Evolutionary conservation across 2,797 vertebrate genomes (phyloP).

Genomic region (Sus cebifrons): DNA sequence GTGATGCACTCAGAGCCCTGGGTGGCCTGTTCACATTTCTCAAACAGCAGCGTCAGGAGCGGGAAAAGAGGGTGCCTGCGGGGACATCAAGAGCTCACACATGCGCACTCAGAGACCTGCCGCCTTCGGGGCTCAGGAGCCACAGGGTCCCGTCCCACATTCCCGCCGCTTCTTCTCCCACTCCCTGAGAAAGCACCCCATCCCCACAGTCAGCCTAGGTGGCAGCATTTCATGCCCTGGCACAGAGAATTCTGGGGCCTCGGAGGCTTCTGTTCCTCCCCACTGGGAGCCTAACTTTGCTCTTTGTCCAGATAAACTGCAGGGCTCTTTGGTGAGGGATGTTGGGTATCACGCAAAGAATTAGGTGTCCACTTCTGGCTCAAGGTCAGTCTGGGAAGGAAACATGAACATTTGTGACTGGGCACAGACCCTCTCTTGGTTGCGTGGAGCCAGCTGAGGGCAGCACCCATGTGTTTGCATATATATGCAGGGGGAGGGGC

Average conservation of each 20-base stretch:
- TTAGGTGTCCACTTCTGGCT: not conserved
- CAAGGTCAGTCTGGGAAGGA: not conserved
- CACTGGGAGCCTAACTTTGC: not conserved
- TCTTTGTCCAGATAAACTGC: slow-evolving; percentile 6
- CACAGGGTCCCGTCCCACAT: slow-evolving; percentile 17
- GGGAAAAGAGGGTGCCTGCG: slow-evolving; percentile 97
- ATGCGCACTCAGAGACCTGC: slow-evolving; percentile 82
- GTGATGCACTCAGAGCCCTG: slow-evolving; percentile 99
- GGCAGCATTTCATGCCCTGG: not conserved
- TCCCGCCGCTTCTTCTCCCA: not conserved
- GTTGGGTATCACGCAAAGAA: slow-evolving; percentile 20
- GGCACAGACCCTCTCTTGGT: not conserved
- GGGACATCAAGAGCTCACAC: slow-evolving; percentile 81
- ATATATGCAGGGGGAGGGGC: not conserved
- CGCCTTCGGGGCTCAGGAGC: slow-evolving; percentile 37
- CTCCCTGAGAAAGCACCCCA: not conserved
- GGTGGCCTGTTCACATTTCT: slow-evolving; percentile 99
- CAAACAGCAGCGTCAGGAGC: slow-evolving; percentile 97
- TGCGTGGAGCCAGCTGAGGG: not conserved
- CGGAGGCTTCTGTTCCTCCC: not conserved
- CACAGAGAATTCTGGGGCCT: not conserved
- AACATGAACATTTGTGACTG: not conserved
- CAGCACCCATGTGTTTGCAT: not conserved
- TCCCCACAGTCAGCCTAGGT: not conserved
- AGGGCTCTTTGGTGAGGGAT: not conserved